Base-by-base conservation (phyloP, 2,888 invertebrate genomes). In the Byasa hedistus region DNA sequence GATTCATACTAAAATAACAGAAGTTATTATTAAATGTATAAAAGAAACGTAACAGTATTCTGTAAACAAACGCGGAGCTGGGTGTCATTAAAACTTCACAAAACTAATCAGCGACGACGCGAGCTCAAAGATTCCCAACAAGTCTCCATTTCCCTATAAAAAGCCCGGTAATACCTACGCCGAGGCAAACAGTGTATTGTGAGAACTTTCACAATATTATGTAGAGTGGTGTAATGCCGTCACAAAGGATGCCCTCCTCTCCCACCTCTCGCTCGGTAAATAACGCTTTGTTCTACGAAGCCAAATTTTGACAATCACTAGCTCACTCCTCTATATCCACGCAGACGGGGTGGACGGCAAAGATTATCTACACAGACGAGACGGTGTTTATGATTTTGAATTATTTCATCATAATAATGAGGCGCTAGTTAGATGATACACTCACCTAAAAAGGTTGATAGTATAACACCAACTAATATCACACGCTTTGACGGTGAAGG, bases 271-370 rank as follows among this genome's bases (percentile, higher is more conserved):
- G 78, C 87, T 91, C 79, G 83, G 91, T 90, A 92, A 92, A 92
- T 91, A 92, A 82, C 85, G 92, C 92, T 92, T 92, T 92, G 91
- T 92, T 91, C 92, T 87, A 83, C 82, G 87, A 92, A 92, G 92
- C 92, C 92, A 92, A 92, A 92, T 92, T 92, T 92, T 92, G 91
- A 91, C 92, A 92, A 91, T 91, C 91, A 91, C 91, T 91, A 85
- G 91, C 91, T 86, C 86, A 82, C 89, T 89, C 81, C 74, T 78
- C 74, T 82, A 82, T 85, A 85, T 83, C 84, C 85, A 82, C 79
- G 81, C 77, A 74, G 74, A 75, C 75, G 69, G 79, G 79, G 75
- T 74, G 73, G 74, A 68, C 57, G 79, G 61, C 85, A 89, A 75
- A 88, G 89, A 89, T 39, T 79, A 83, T 8, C 44, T 15, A 55